Evolutionary conservation across 1,140 invertebrate species (phyloP).

Genomic region (Drosophila melanogaster): Release_6_plus_ISO1_MT NC_004354.4:5205501-5206000

Average conservation of each 20-base stretch:
- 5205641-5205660: background rate
- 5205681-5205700: background rate
- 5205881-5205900: slow-evolving; percentile 68
- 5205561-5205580: slow-evolving; percentile 10
- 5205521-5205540: slow-evolving; percentile 71
- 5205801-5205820: background rate
- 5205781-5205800: background rate
- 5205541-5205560: slow-evolving; percentile 12
- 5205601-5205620: background rate
- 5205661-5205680: background rate
- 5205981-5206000: slow-evolving; percentile 81
- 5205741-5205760: no score
- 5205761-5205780: background rate
- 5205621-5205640: background rate
- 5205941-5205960: slow-evolving; percentile 51
- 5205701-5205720: background rate
- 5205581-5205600: slow-evolving; percentile 1
- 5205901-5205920: slow-evolving; percentile 6
- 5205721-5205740: no score
- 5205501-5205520: slow-evolving; percentile 4
- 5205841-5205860: slow-evolving; percentile 49
- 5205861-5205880: slow-evolving; percentile 48
- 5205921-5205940: background rate
- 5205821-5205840: background rate
- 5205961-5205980: slow-evolving; percentile 77